Conservation (phyloP, 2,797 vertebrate genomes). For the Scarus forsteni region DNA sequence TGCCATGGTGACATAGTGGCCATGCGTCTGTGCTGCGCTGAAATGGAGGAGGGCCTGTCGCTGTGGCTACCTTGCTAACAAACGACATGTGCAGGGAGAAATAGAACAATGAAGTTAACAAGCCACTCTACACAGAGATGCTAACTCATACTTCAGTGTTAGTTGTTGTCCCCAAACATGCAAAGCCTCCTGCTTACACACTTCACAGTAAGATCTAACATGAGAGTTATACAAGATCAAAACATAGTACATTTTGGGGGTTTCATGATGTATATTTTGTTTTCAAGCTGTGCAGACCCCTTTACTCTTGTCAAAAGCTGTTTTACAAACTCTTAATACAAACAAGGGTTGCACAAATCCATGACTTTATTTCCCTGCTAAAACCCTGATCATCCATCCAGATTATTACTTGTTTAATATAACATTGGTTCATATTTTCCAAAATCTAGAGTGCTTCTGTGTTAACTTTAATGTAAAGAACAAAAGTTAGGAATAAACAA, state of each 20-base stretch:
- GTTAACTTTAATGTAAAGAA: not conserved
- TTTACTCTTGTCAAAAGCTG: too few species aligned
- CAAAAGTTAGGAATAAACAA: not conserved
- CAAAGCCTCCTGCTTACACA: not conserved
- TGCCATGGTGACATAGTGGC: slow-evolving; percentile 51
- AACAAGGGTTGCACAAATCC: too few species aligned
- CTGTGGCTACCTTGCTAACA: slow-evolving; percentile 59
- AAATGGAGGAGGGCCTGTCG: slow-evolving; percentile 39
- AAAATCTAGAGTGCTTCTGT: not conserved
- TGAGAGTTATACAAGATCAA: not conserved
- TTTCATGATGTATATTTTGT: too few species aligned
- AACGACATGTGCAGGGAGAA: slow-evolving; percentile 23
- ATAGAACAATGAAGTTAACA: slow-evolving; percentile 36
- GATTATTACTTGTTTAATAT: too few species aligned
- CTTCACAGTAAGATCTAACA: not conserved
- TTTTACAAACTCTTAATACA: too few species aligned
- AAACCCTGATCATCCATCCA: too few species aligned
- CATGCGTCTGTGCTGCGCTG: slow-evolving; percentile 37
- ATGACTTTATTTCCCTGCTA: too few species aligned
- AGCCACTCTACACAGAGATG: slow-evolving; percentile 13
- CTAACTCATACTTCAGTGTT: not conserved
- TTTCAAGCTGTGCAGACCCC: too few species aligned
- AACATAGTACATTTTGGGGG: not conserved
- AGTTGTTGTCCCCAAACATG: not conserved
- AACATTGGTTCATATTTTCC: too few species aligned